Percentiles rank a stretch among this genome's conserved stretches.
These are phyloP conservation scores for Asarcornis scutulata DNA, from an alignment of 2,113 vertebrate species.

Conservation along the genomic window DNA sequence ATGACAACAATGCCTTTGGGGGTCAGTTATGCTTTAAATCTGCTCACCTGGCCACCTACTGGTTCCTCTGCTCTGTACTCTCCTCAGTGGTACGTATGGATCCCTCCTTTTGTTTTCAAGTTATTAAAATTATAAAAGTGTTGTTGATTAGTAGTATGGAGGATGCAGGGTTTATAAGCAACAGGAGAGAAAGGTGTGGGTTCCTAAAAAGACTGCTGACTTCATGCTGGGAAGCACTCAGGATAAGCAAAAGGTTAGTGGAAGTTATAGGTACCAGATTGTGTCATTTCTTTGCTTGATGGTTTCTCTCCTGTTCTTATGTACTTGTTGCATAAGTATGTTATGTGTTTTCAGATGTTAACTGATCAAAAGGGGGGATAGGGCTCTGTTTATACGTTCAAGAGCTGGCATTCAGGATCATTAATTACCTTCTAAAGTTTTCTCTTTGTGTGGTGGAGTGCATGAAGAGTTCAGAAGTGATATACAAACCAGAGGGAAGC, in stretches of 20 bases:
- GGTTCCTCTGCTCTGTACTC: background rate
- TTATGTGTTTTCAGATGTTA: background rate
- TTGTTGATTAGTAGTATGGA: background rate
- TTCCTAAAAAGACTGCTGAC: background rate
- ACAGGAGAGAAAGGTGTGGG: background rate
- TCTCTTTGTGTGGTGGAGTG: background rate
- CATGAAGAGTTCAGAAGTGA: background rate
- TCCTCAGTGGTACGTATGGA: accelerated
- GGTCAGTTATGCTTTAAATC: background rate
- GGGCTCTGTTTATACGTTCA: background rate
- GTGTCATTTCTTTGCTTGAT: accelerated
- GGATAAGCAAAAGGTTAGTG: background rate
- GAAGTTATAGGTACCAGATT: background rate
- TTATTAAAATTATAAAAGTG: background rate
- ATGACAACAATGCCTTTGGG: background rate
- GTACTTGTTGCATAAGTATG: background rate
- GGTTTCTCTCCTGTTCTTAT: background rate
- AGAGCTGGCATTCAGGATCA: background rate
- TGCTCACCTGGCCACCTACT: accelerated
- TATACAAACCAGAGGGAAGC: background rate
- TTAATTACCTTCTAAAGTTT: background rate
- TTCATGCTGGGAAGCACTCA: background rate
- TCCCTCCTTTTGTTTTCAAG: background rate
- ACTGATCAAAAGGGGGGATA: background rate
- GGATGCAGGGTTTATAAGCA: background rate